phyloP scores from a whole-genome alignment of 2,888 invertebrate genomes.

The Phragmatobia fuliginosa region DNA sequence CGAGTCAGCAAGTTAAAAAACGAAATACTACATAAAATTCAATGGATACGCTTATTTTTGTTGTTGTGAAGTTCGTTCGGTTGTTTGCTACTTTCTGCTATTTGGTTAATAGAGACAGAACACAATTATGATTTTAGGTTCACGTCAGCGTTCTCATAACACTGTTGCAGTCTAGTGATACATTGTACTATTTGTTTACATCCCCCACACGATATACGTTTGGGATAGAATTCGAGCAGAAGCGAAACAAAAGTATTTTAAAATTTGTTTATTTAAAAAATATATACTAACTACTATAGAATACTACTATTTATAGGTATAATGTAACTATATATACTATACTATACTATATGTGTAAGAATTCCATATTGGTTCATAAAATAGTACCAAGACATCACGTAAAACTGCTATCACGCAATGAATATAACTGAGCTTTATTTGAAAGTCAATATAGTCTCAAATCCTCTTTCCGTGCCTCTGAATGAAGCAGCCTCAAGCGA shows the following conservation, averaged over 20 bases:
- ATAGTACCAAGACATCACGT: too few relatives aligned
- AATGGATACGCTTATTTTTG: slow-evolving; percentile 52
- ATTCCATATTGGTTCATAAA: too few relatives aligned
- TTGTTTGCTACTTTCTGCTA: slow-evolving; percentile 24
- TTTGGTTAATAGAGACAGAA: slow-evolving; percentile 25
- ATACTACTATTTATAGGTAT: too few relatives aligned
- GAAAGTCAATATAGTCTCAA: too few relatives aligned
- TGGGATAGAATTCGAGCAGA: slow-evolving; percentile 46
- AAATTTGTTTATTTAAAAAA: too few relatives aligned
- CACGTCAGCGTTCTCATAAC: slow-evolving; percentile 65
- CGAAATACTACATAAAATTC: slow-evolving; percentile 66
- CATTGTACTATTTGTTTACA: slow-evolving; percentile 76
- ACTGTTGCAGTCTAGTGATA: slow-evolving; percentile 79
- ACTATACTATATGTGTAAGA: too few relatives aligned
- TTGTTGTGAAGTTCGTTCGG: slow-evolving; percentile 35
- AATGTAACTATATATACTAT: too few relatives aligned
- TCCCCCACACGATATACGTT: slow-evolving; percentile 62
- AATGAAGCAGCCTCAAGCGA: not conserved
- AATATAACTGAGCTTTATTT: too few relatives aligned
- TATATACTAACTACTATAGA: too few relatives aligned
- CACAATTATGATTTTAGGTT: slow-evolving; percentile 42
- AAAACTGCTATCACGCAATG: too few relatives aligned
- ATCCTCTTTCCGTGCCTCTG: not conserved
- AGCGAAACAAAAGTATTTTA: too few relatives aligned
- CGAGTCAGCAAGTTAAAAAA: slow-evolving; percentile 75